Evolutionary conservation across 2,888 invertebrate genomes (phyloP), one percentile per base, ranked within the genome.

Genomic region (Apamea epomidion): DNA sequence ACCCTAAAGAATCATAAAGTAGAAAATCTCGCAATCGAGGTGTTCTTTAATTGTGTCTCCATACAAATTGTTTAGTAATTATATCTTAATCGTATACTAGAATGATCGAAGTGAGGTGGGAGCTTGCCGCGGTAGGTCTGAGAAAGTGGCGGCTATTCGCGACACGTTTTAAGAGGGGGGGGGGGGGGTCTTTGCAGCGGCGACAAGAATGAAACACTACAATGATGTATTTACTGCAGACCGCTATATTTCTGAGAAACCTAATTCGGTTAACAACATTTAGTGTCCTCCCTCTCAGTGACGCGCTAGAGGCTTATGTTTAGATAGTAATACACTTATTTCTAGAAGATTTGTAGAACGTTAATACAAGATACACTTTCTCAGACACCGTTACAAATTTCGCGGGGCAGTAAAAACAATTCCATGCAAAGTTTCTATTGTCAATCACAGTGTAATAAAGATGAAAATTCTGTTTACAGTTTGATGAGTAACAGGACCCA

Each of bases 31-130:
- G 65, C 48, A 78, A 68, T 80, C 74, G 58, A 80, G 51, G 78
- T 76, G 68, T 77, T 78, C 74, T 72, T 68, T 74, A 76, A 51
- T 74, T 76, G 60, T 80, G 78, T 85, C n/a, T 87, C 71, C 80
- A 72, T 80, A 74, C 58, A 79, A 81, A 88, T 68, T 51, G 45
- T 84, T 81, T 72, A 76, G 45, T 69, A 77, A 21, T 81, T 78
- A 78, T 78, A 80, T 83, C 68, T 84, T 87, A 89, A 82, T 89
- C 89, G 89, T 89, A 89, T 89, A 89, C 89, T 86, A 90, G 84
- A 82, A 89, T 85, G 80, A 89, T 89, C 45, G 76, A 83, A 84
- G 73, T 86, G 89, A 89, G 90, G 89, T 90, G 89, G 90, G 90
- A 81, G 78, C 64, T 74, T 75, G 81, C 83, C 87, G 81, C 78